Evolutionary conservation across 2,888 invertebrate species (phyloP), one percentile per base, ranked within the genome.

Genomic region (Sinopyrophorus schimmeli): DNA sequence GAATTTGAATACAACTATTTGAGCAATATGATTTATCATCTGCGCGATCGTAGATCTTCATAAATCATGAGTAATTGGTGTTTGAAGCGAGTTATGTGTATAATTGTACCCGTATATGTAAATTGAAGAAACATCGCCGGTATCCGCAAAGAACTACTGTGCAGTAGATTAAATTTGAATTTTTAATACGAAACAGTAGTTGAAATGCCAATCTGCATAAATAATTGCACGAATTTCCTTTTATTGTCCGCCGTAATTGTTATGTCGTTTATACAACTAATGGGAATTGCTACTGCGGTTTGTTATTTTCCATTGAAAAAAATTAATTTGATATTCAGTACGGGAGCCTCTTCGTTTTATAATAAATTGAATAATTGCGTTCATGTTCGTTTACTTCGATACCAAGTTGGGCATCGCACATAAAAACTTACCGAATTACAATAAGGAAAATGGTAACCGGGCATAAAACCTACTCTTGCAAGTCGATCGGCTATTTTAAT

Each of bases 71-170:
- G 49, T 55, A 53, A 55, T 52, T 49, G 44, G 12, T 49, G 53
- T 46, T 48, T 38, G 42, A 49, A 49, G 47, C 50, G 40, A 49
- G 41, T 41, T n/a, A 54, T 51, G 47, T 40, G 39, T 20, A 21
- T 58, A 57, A 59, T 59, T 57, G 52, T 59, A 59, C 59, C 59
- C 54, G 59, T 57, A 57, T 59, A 59, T 57, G 59, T 59, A 57
- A 59, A 57, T 59, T 44, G 28, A 40, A 27, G 28, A 23, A 27
- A 37, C 30, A 37, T 6, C 14, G 31, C 24, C 21, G 30, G 37
- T 46, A 44, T 35, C 28, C 16, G 15, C 23, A 30, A 15, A 37
- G 30, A 39, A 47, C 47, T 47, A 47, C 47, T 31, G 47, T 38
- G n/a, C n/a, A n/a, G n/a, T n/a, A n/a, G 35, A 28, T 20, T 35